Conservation (phyloP, 35 echinoderm and acorn worm species). For the Patiria miniata region DNA sequence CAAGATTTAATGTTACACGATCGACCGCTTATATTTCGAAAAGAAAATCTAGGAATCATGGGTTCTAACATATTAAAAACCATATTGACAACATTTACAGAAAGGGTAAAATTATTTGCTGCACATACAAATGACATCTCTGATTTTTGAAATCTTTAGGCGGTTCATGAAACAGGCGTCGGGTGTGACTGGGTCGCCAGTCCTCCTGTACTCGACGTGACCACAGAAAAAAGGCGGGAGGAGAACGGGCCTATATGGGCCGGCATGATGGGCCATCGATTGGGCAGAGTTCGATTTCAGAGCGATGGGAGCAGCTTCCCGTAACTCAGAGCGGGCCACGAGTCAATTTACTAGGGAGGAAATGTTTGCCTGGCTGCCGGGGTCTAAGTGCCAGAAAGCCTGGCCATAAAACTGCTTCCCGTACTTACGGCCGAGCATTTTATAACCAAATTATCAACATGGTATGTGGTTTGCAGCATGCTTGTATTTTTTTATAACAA, state of each 20-base stretch:
- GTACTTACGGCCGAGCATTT: no score
- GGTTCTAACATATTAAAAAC: no score
- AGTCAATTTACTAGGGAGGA: slow-evolving; percentile 16
- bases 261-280: not conserved
- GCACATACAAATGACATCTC: no score
- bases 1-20: no score
- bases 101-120: no score
- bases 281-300: not conserved
- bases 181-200: not conserved
- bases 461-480: no score
- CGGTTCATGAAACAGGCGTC: not conserved
- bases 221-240: not conserved
- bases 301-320: not conserved
- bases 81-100: no score
- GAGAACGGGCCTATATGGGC: not conserved
- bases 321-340: not conserved
- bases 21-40: no score
- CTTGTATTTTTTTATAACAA: no score
- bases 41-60: no score
- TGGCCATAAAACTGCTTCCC: not conserved
- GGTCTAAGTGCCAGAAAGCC: not conserved
- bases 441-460: no score
- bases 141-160: no score
- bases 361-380: not conserved
- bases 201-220: not conserved